These are phyloP conservation scores for Conger conger DNA, from an alignment of 2,113 vertebrate genomes.

Conservation along the genomic window DNA sequence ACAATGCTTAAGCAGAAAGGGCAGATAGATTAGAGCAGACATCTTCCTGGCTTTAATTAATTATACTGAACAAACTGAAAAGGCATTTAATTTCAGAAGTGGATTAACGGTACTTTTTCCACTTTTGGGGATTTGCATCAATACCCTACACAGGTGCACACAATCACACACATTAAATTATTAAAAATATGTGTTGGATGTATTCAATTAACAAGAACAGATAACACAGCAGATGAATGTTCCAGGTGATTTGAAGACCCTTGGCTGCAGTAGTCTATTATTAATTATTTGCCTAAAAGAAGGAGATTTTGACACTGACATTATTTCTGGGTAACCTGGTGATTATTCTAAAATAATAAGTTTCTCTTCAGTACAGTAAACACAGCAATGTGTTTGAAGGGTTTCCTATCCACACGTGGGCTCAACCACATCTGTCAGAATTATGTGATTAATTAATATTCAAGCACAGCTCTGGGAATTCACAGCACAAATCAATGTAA, in stretches of 20 bases:
- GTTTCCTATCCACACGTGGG: neutral
- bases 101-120: slow-evolving; percentile 12
- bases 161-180: neutral
- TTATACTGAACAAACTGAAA: slow-evolving; percentile 23
- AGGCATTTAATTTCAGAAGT: slow-evolving; percentile 1
- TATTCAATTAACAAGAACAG: neutral
- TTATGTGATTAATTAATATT: neutral
- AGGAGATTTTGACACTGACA: neutral
- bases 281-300: neutral
- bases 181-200: neutral
- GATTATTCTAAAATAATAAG: neutral
- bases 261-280: too few relatives aligned
- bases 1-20: slow-evolving; percentile 2
- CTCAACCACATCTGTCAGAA: neutral
- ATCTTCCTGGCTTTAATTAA: slow-evolving; percentile 21
- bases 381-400: neutral
- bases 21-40: slow-evolving; percentile 20
- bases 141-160: neutral
- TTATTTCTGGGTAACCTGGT: neutral
- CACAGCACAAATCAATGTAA: neutral
- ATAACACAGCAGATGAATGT: neutral
- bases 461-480: neutral
- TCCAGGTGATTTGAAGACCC: neutral
- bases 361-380: neutral
- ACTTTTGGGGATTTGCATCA: neutral